A percentile compares a stretch with the other conserved stretches of the same genome.
Evolutionary conservation across 2,113 vertebrate species (phyloP).

Genomic region (Poeciliopsis prolifica): DNA sequence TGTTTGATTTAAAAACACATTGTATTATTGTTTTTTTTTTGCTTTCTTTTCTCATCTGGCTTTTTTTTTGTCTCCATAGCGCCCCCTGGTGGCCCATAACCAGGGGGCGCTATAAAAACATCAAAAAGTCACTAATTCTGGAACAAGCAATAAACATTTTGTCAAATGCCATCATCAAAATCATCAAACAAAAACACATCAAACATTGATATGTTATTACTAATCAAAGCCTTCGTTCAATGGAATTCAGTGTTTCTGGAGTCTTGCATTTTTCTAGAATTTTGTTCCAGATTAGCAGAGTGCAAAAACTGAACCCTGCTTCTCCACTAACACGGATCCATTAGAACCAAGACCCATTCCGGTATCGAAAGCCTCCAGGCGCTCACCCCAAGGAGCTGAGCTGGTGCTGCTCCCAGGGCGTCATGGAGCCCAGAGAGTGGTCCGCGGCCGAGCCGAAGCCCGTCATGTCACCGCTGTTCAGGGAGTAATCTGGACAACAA

Average conservation of each 20-base stretch:
- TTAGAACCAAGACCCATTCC: neutral
- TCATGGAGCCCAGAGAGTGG: conserved; percentile 85
- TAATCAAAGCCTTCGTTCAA: too few relatives aligned
- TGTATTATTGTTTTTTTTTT: too few relatives aligned
- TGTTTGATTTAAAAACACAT: too few relatives aligned
- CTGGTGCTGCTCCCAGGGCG: conserved; percentile 92
- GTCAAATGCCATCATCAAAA: too few relatives aligned
- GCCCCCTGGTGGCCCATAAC: too few relatives aligned
- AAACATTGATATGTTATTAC: too few relatives aligned
- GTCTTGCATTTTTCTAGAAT: neutral
- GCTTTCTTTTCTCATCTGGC: too few relatives aligned
- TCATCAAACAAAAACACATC: too few relatives aligned
- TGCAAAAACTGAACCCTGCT: neutral
- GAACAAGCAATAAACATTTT: too few relatives aligned
- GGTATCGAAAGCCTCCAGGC: neutral
- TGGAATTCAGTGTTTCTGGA: neutral
- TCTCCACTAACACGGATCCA: neutral
- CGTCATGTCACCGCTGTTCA: conserved; percentile 89
- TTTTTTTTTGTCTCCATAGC: too few relatives aligned
- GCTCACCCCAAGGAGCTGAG: conserved; percentile 90
- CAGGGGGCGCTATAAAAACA: too few relatives aligned
- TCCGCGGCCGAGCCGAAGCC: conserved; percentile 88
- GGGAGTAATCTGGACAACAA: conserved; percentile 85
- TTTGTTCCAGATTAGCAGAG: neutral
- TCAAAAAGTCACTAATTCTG: too few relatives aligned